These are phyloP conservation scores for Thecophora atra DNA, from an alignment of 2,888 invertebrate species.

Conservation along the genomic window DNA sequence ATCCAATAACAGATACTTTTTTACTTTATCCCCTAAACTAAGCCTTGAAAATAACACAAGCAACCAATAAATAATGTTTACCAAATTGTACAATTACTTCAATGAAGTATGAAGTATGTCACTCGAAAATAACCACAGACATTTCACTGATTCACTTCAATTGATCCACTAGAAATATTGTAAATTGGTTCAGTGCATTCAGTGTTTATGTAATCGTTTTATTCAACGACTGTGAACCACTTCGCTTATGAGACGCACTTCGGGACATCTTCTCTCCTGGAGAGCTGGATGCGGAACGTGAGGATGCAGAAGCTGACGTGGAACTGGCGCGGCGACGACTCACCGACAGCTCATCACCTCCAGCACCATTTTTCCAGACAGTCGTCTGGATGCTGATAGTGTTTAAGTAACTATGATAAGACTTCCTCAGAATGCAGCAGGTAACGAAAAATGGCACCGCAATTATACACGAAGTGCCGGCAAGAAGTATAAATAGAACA, in stretches of 20 bases:
- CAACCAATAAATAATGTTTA: slow-evolving; percentile 10
- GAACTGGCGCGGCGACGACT: slow-evolving; percentile 20
- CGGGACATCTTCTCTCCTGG: not conserved
- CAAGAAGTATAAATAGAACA: slow-evolving; percentile 59
- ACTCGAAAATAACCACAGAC: not conserved
- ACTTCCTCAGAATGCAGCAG: slow-evolving; percentile 59
- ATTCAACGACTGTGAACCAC: not conserved
- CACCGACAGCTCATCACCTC: not conserved
- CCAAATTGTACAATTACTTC: not conserved
- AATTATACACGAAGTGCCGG: slow-evolving; percentile 58
- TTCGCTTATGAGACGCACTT: not conserved
- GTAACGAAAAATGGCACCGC: slow-evolving; percentile 62
- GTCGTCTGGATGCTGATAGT: not conserved
- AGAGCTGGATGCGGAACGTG: slow-evolving; percentile 6
- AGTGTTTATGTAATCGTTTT: not conserved
- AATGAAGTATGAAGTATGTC: slow-evolving; percentile 5
- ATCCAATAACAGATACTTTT: not conserved
- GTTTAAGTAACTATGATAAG: slow-evolving; percentile 51
- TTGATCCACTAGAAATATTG: not conserved
- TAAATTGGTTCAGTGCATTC: not conserved
- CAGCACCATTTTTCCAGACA: not conserved
- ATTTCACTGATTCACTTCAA: not conserved
- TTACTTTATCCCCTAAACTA: not conserved
- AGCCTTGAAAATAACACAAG: not conserved
- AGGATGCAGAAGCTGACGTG: slow-evolving; percentile 22